Conservation (phyloP, 2,797 vertebrate genomes). For the Platalea minor region DNA sequence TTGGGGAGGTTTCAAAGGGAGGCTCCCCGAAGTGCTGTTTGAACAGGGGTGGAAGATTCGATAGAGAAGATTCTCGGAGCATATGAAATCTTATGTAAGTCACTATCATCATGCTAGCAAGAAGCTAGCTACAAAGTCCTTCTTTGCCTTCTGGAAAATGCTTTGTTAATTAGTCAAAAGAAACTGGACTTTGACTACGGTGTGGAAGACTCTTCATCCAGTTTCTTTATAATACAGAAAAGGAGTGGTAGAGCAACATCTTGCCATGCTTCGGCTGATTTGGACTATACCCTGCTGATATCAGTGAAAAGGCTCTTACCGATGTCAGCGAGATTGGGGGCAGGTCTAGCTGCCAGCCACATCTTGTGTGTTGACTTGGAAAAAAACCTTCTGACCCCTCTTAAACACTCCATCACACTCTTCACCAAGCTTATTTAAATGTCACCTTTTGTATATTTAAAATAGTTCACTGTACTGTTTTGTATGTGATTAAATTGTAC, state of each 20-base stretch:
- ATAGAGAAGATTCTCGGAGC: background rate
- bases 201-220: background rate
- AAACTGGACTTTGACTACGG: background rate
- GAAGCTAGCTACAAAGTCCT: background rate
- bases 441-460: background rate
- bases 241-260: background rate
- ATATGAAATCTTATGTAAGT: background rate
- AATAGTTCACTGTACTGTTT: background rate
- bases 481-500: conserved; percentile 9
- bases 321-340: background rate
- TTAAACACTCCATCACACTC: background rate
- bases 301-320: background rate
- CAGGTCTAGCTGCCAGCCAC: background rate
- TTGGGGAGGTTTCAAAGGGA: background rate
- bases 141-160: background rate
- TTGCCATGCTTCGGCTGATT: background rate
- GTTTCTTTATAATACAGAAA: background rate
- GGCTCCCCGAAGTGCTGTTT: background rate
- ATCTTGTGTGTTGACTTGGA: background rate
- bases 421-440: background rate
- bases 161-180: background rate
- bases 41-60: background rate
- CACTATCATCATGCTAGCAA: fast-evolving
- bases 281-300: fast-evolving
- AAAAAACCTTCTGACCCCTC: background rate